These are phyloP conservation scores for Aromia moschata DNA, from an alignment of 2,888 invertebrate genomes.

Conservation along the genomic window DNA sequence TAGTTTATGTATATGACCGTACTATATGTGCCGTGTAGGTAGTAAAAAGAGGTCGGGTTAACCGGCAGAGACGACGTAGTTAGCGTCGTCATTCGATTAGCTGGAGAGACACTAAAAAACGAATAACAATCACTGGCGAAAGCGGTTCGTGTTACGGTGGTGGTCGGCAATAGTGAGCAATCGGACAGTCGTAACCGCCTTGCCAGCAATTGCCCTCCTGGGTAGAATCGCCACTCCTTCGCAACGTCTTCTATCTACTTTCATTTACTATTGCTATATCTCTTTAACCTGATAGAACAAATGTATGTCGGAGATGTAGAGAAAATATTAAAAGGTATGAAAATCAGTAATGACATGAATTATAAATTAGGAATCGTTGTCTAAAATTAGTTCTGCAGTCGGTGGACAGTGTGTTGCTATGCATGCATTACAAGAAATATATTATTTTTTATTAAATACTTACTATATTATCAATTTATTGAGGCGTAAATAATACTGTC, in stretches of 20 bases:
- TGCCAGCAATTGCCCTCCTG: conserved; percentile 69
- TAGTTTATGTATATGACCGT: neutral
- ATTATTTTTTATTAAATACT: too few species aligned
- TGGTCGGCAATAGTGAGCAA: conserved; percentile 63
- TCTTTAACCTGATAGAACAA: conserved; percentile 48
- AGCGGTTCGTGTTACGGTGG: conserved; percentile 36
- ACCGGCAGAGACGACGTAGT: conserved; percentile 48
- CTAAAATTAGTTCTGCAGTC: too few species aligned
- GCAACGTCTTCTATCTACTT: conserved; percentile 55
- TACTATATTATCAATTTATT: too few species aligned
- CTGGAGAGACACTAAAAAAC: conserved; percentile 57
- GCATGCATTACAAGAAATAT: too few species aligned
- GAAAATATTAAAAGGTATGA: too few species aligned
- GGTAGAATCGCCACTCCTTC: conserved; percentile 63
- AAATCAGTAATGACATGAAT: too few species aligned
- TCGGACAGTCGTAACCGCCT: conserved; percentile 72
- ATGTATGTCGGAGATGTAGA: neutral
- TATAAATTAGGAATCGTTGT: too few species aligned
- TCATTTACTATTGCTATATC: conserved; percentile 56
- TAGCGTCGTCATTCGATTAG: conserved; percentile 60
- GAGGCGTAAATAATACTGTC: too few species aligned
- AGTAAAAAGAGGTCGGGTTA: conserved; percentile 49
- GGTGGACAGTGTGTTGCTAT: too few species aligned
- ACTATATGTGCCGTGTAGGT: conserved; percentile 38
- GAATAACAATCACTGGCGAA: conserved; percentile 58